Conservation (phyloP, 2,888 invertebrate genomes). For the Eupithecia insigniata region DNA sequence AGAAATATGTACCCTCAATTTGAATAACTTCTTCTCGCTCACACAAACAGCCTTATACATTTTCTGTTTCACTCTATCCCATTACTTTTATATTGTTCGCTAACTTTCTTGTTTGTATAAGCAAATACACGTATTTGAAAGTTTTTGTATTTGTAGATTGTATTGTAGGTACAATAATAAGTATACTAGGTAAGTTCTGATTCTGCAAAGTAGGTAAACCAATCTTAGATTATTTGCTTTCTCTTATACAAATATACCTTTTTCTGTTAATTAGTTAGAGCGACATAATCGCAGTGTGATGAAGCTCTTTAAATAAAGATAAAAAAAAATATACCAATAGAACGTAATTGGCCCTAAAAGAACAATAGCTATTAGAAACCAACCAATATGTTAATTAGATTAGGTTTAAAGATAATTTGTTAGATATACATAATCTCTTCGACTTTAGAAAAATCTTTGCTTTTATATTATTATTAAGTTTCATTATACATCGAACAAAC, state of each 20-base stretch:
- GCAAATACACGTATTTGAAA: slow-evolving; percentile 84
- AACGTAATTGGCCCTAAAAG: neutral
- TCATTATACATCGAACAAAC: neutral
- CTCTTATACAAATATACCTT: neutral
- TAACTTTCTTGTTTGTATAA: slow-evolving; percentile 85
- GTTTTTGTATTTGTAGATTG: slow-evolving; percentile 83
- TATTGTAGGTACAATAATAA: slow-evolving; percentile 71
- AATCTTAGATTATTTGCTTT: slow-evolving; percentile 23
- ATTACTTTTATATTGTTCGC: slow-evolving; percentile 85
- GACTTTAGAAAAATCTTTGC: neutral
- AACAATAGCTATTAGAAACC: neutral
- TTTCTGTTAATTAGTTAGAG: too few relatives aligned
- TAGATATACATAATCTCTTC: too few relatives aligned
- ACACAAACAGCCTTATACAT: slow-evolving; percentile 50
- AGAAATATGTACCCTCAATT: slow-evolving; percentile 85
- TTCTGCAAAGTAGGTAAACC: slow-evolving; percentile 51
- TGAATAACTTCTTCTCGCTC: slow-evolving; percentile 78
- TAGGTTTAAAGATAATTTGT: too few relatives aligned
- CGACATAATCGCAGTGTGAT: too few relatives aligned
- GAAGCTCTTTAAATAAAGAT: too few relatives aligned
- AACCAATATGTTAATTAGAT: too few relatives aligned
- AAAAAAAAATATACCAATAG: too few relatives aligned
- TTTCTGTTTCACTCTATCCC: slow-evolving; percentile 74
- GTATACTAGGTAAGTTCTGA: slow-evolving; percentile 53
- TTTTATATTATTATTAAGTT: neutral